Evolutionary conservation across 2,113 vertebrate species (phyloP), one percentile per base, ranked within the genome.

Genomic region (Nibea coibor): DNA sequence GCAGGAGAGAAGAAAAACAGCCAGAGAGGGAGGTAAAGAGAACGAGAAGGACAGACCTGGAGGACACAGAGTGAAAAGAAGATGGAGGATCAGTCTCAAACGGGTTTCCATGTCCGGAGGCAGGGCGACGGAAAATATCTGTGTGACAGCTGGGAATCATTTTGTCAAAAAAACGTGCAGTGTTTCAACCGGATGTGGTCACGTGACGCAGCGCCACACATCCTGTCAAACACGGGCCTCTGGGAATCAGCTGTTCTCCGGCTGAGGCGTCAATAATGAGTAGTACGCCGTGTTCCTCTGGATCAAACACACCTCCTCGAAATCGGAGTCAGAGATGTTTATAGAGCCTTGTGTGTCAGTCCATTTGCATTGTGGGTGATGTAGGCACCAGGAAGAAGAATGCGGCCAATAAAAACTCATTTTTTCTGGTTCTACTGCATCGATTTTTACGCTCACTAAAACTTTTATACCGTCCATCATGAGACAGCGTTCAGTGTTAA

Each of bases 11-110:
- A 28, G 45, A 48, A 59, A 66, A 45, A 24, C 45, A 19, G n/a
- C 19, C 8, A 51, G 3, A 45, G 66, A 31, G 42, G 39, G 42
- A 28, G n/a, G 26, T 2, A 48, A 59, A 67, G 45, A 74, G 58
- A 28, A 10, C 75, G 22, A 58, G 22, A 51, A 39, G 31, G 35
- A 62, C 19, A 66, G 43, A 72, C 5, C 68, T 57, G 65, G 22
- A 73, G 79, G 79, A 82, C 28, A 78, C 54, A 26, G 51, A 58
- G 62, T 59, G 31, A 28, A 39, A 68, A 45, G 68, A 62, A 72
- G 56, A 69, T 28, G 42, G 28, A 75, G 50, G 50, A 75, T 56
- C 15, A 16, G 35, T 69, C 31, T 73, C 20, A 47, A 31, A 28
- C 35, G 47, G 35, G 26, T 47, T 53, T 54, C 63, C 54, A 56